Percentiles rank a stretch among this genome's conserved stretches.
Evolutionary conservation across 2,797 vertebrate genomes (phyloP).

Genomic region (Onychomys arenicola): DNA sequence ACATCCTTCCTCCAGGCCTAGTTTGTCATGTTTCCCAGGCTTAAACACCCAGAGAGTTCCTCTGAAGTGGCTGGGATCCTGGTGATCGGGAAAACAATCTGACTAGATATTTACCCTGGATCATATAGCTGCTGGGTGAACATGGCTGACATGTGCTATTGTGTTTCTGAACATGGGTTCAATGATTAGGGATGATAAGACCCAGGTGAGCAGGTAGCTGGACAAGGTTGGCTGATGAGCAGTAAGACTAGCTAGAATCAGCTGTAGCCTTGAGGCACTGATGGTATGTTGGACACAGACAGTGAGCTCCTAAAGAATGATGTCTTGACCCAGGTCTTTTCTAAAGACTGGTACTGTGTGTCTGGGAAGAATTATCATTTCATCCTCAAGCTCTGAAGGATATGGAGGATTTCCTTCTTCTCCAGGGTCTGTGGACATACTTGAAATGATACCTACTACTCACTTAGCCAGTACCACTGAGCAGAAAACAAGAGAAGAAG

Average conservation of each 20-base stretch:
- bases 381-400: neutral
- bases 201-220: no score
- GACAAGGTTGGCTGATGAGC: rapidly evolving
- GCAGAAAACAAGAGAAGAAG: neutral
- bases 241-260: neutral
- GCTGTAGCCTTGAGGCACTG: neutral
- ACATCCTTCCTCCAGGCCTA: neutral
- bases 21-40: neutral
- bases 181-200: neutral
- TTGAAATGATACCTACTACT: no score
- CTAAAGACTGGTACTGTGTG: neutral
- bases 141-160: no score
- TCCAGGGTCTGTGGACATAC: neutral
- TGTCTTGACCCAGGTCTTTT: neutral
- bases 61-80: neutral
- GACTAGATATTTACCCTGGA: no score
- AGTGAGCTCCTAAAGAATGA: rapidly evolving
- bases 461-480: neutral
- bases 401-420: neutral
- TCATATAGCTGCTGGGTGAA: rapidly evolving
- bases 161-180: neutral
- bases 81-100: neutral
- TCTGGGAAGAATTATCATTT: neutral
- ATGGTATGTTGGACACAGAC: neutral
- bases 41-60: no score